A percentile compares a stretch with the other conserved stretches of the same genome.
phyloP scores from a whole-genome alignment of 1,140 invertebrate species.

The Dysdera silvatica region DNA sequence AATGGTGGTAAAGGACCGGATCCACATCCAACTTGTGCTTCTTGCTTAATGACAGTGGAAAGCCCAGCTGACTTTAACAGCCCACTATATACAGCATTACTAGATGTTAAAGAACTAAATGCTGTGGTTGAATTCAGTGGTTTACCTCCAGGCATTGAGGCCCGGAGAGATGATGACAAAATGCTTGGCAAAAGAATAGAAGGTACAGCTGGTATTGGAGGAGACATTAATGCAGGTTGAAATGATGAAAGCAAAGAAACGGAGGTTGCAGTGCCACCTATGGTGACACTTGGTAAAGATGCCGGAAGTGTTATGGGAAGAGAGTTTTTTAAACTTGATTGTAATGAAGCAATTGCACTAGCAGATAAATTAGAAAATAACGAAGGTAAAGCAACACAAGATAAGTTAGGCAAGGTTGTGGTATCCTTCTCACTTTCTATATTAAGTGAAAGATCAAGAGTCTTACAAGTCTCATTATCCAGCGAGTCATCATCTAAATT shows the following conservation, averaged over 20 bases:
- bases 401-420: constrained; percentile 7
- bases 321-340: constrained; percentile 14
- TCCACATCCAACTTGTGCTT: constrained; percentile 6
- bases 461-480: not conserved
- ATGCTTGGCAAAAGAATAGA: constrained; percentile 16
- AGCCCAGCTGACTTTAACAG: constrained; percentile 11
- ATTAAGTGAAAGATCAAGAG: no score
- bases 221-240: constrained; percentile 11
- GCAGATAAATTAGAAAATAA: constrained; percentile 23
- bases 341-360: constrained; percentile 26
- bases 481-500: not conserved
- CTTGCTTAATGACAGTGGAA: constrained; percentile 17
- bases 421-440: constrained; percentile 11
- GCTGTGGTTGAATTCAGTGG: constrained; percentile 7
- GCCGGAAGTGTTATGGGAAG: constrained; percentile 22
- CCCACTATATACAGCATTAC: constrained; percentile 6
- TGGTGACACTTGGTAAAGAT: constrained; percentile 9
- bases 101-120: constrained; percentile 16
- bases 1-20: constrained; percentile 28
- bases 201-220: constrained; percentile 14
- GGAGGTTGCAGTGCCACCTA: constrained; percentile 1
- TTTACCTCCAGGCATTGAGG: not conserved
- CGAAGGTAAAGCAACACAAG: constrained; percentile 13
- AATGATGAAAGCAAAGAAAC: not conserved
- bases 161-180: constrained; percentile 5